Conservation (phyloP, 2,888 invertebrate genomes). For the Muschampia plurimacula region DNA sequence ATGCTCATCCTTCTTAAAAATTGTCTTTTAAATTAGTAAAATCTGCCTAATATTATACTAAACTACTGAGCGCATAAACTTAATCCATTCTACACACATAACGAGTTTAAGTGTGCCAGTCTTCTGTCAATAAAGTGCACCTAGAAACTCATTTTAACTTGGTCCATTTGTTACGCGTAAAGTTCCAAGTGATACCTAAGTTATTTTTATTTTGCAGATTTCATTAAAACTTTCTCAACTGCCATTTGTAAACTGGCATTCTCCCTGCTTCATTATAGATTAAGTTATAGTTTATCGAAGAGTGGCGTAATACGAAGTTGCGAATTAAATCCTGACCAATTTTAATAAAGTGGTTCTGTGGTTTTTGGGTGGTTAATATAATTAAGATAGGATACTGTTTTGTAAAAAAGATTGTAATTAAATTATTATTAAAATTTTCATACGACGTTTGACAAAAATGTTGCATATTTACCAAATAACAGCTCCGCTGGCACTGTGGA, state of each 20-base stretch:
- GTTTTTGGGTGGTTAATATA: no score
- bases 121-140: conserved; percentile 33
- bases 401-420: no score
- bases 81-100: background rate
- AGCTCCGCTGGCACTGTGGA: no score
- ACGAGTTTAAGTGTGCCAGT: conserved; percentile 12
- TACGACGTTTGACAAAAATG: no score
- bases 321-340: no score
- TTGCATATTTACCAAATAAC: no score
- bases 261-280: conserved; percentile 12
- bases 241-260: conserved; percentile 32
- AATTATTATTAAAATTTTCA: no score
- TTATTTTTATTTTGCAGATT: conserved; percentile 38
- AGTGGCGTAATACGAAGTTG: background rate
- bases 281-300: conserved; percentile 12
- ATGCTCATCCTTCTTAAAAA: no score
- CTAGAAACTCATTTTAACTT: conserved; percentile 49
- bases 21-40: no score
- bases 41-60: background rate
- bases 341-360: no score
- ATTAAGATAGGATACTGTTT: no score
- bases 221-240: conserved; percentile 36
- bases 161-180: conserved; percentile 47
- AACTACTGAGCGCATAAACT: background rate
- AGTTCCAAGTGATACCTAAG: conserved; percentile 41